Percentiles rank a stretch among this genome's conserved stretches.
Conservation (phyloP, 2,888 invertebrate species). For the Chouioia cunea region DNA sequence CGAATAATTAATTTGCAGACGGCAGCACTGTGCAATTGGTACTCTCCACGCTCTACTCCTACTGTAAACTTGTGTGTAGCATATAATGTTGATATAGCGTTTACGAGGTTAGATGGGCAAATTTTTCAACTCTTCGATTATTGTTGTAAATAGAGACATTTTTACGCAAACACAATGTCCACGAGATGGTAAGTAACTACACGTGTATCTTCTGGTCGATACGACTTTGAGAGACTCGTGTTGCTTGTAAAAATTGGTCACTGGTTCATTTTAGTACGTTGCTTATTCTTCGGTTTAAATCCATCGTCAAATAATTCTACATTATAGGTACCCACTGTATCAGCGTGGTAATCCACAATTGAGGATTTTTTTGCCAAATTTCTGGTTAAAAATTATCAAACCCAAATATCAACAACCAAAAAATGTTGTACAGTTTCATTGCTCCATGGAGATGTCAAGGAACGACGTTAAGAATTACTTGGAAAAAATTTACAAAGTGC, state of each 20-base stretch:
- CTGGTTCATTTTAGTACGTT: too few relatives aligned
- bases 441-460: slow-evolving; percentile 95
- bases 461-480: slow-evolving; percentile 92
- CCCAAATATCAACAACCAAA: slow-evolving; percentile 77
- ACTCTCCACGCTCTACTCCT: too few relatives aligned
- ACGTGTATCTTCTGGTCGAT: too few relatives aligned
- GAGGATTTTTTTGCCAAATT: slow-evolving; percentile 93
- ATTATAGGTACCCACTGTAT: slow-evolving; percentile 87
- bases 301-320: background rate
- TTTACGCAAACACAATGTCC: slow-evolving; percentile 30
- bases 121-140: too few relatives aligned
- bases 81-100: too few relatives aligned
- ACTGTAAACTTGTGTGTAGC: too few relatives aligned
- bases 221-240: too few relatives aligned
- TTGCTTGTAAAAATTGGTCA: too few relatives aligned
- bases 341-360: slow-evolving; percentile 94
- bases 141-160: too few relatives aligned
- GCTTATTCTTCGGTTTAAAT: background rate
- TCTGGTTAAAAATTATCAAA: slow-evolving; percentile 94
- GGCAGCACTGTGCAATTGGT: too few relatives aligned
- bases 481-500: slow-evolving; percentile 93
- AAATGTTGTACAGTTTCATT: slow-evolving; percentile 89
- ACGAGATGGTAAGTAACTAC: slow-evolving; percentile 42
- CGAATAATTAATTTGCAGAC: too few relatives aligned
- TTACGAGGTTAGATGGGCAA: too few relatives aligned